Evolutionary conservation across 2,113 vertebrate species (phyloP), one percentile per base, ranked within the genome.

Genomic region (Orthonyx spaldingii): DNA sequence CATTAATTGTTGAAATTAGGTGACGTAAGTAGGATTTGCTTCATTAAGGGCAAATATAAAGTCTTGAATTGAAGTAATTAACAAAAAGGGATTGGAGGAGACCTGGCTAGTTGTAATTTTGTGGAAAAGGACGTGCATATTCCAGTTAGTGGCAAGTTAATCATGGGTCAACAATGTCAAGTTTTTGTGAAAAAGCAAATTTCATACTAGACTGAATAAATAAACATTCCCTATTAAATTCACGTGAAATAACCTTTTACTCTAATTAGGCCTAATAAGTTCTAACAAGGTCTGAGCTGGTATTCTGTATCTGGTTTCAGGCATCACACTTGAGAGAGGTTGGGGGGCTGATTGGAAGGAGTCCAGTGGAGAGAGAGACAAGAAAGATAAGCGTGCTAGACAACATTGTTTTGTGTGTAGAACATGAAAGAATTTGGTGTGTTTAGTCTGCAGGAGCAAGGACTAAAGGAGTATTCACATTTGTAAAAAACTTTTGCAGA

Each of bases 361-460:
- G 30, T 89, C 92, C 92, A 92, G 56, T 9, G 19, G 50, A 81
- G 59, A 95, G 74, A 94, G 68, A 94, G 80, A 89, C 90, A 96
- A 95, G 93, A 92, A 92, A 59, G 96, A 96, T 95, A 88, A 76
- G 82, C 69, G 66, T 33, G 44, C 69, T 94, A 89, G 81, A 52
- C 69, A 79, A 68, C 53, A 87, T 91, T 24, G 68, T 94, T 94
- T 91, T 89, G 15, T 11, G 2, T 64, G 69, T 83, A 90, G 76
- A 94, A 95, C 69, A n/a, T 79, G 68, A 50, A 93, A 90, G 94
- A 81, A 84, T 96, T 86, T 86, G n/a, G 22, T 95, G 60, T 96
- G 95, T 95, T 96, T 97, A 97, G 96, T 95, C 96, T 96, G 92
- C 50, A 89, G 71, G 64, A 95, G 35, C 39, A 79, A 92, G 0